These are phyloP conservation scores for Pseudomyrmex concolor DNA, from an alignment of 1,140 invertebrate genomes.

Conservation along the genomic window DNA sequence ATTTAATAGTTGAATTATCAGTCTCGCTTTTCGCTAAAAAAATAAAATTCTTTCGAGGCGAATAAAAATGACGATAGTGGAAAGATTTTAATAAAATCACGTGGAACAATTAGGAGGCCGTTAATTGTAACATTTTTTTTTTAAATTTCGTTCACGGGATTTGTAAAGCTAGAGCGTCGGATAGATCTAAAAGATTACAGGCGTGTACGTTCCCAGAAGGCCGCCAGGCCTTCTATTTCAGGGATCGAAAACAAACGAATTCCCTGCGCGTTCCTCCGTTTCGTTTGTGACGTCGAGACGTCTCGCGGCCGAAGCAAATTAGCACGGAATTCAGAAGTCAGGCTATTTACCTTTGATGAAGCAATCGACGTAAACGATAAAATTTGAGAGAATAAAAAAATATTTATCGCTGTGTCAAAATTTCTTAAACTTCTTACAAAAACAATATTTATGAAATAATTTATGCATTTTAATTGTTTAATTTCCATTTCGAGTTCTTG, in stretches of 20 bases:
- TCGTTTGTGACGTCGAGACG: slow-evolving; percentile 41
- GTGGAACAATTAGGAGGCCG: background rate
- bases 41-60: background rate
- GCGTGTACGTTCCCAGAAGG: slow-evolving; percentile 61
- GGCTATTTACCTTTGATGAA: slow-evolving; percentile 39
- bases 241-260: slow-evolving; percentile 79
- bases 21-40: background rate
- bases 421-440: background rate
- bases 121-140: background rate
- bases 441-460: no score
- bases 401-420: background rate
- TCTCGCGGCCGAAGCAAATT: slow-evolving; percentile 24
- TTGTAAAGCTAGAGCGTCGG: slow-evolving; percentile 30
- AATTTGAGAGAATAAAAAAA: slow-evolving; percentile 8
- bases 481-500: background rate
- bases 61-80: background rate
- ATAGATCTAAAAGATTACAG: slow-evolving; percentile 70
- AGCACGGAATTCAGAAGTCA: slow-evolving; percentile 4
- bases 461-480: background rate
- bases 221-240: slow-evolving; percentile 75
- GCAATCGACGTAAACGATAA: background rate
- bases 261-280: slow-evolving; percentile 63
- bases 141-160: background rate
- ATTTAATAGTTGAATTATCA: background rate
- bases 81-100: background rate